phyloP scores from a whole-genome alignment of 1,140 invertebrate genomes.

The Dreissena polymorpha region DNA sequence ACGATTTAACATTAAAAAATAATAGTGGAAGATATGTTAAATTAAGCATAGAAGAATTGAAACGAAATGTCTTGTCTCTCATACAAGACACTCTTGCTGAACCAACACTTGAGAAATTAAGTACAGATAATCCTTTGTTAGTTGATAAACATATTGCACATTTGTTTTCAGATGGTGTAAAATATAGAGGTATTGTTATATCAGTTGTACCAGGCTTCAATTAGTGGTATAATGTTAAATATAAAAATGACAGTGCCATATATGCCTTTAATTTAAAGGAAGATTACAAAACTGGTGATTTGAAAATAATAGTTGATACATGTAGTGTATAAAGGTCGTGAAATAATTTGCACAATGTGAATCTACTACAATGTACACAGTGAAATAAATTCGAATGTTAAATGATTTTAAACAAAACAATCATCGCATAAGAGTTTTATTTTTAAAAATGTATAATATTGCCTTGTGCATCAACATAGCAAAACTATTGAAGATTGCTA shows the following conservation, averaged over 20 bases:
- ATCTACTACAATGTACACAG: too few relatives aligned
- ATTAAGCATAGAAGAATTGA: slow-evolving; percentile 2
- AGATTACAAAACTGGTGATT: slow-evolving; percentile 24
- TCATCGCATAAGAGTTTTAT: too few relatives aligned
- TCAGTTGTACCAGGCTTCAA: slow-evolving; percentile 30
- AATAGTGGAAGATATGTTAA: neutral
- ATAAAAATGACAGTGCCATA: slow-evolving; percentile 9
- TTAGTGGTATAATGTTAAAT: slow-evolving; percentile 33
- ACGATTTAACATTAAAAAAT: slow-evolving; percentile 12
- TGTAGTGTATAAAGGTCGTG: too few relatives aligned
- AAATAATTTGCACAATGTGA: too few relatives aligned
- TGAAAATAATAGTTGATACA: neutral
- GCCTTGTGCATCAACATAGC: too few relatives aligned
- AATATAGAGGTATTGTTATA: slow-evolving; percentile 33
- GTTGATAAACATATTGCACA: slow-evolving; percentile 25
- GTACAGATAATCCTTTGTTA: slow-evolving; percentile 5
- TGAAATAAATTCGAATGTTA: too few relatives aligned
- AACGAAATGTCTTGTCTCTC: slow-evolving; percentile 21
- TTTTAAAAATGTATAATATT: too few relatives aligned
- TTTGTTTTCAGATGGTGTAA: slow-evolving; percentile 6
- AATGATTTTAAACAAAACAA: too few relatives aligned
- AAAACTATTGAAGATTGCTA: too few relatives aligned
- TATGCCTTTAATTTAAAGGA: slow-evolving; percentile 16
- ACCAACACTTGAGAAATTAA: slow-evolving; percentile 9
- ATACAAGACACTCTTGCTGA: slow-evolving; percentile 2